Percentiles rank a stretch among this genome's conserved stretches.
Evolutionary conservation across 2,113 vertebrate species (phyloP).

Genomic region (Phrynocephalus versicolor): DNA sequence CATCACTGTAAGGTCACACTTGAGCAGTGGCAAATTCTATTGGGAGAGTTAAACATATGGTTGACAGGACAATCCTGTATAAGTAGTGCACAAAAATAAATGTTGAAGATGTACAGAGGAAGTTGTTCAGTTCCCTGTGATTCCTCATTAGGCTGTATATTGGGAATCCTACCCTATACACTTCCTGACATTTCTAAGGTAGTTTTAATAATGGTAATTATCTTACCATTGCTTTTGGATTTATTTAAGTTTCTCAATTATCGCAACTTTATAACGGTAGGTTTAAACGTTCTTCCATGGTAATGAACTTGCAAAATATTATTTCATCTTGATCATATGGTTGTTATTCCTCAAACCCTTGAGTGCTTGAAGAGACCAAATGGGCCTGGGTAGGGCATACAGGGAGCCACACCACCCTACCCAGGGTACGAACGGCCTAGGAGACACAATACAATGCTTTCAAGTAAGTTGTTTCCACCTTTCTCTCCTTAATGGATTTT

Average conservation of each 20-base stretch:
- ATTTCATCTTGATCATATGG: too few species aligned
- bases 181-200: neutral
- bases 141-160: neutral
- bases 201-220: neutral
- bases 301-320: neutral
- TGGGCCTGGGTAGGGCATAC: too few species aligned
- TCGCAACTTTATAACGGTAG: neutral
- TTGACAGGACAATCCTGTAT: neutral
- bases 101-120: neutral
- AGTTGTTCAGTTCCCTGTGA: neutral
- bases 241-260: neutral
- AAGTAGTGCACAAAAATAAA: neutral
- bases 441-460: accelerated
- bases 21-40: neutral
- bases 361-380: neutral
- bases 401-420: too few species aligned
- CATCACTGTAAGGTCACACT: too few species aligned
- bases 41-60: neutral
- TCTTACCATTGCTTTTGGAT: neutral
- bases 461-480: neutral
- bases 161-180: neutral
- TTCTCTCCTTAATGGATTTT: neutral
- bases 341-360: neutral
- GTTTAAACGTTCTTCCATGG: neutral
- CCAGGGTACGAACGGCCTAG: neutral